Percentiles rank a stretch among this genome's conserved stretches.
Evolutionary conservation across 2,888 invertebrate genomes (phyloP).

Genomic region (Ormia ochracea): DNA sequence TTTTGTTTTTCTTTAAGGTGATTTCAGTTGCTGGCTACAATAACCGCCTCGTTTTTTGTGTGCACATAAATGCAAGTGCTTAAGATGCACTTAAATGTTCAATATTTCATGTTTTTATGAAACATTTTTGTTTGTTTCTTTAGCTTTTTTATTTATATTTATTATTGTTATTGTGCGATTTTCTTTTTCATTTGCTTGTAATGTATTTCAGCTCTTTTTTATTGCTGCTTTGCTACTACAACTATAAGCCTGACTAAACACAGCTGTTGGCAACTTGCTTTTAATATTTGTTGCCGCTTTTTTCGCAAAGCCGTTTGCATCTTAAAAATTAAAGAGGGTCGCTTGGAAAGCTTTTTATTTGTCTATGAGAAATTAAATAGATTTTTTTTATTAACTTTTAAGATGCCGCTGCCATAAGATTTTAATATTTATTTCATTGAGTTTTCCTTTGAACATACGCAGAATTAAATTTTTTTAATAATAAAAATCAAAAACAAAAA

Average conservation of each 20-base stretch:
- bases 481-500: not conserved
- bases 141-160: slow-evolving; percentile 4
- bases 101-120: slow-evolving; percentile 71
- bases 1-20: slow-evolving; percentile 22
- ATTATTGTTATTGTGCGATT: slow-evolving; percentile 40
- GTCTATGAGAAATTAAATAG: slow-evolving; percentile 19
- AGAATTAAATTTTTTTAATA: not conserved
- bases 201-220: slow-evolving; percentile 65
- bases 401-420: slow-evolving; percentile 10
- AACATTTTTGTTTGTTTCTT: slow-evolving; percentile 49
- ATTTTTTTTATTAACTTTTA: slow-evolving; percentile 11
- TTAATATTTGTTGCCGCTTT: slow-evolving; percentile 24
- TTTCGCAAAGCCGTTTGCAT: slow-evolving; percentile 7
- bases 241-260: slow-evolving; percentile 47
- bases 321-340: slow-evolving; percentile 41
- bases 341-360: slow-evolving; percentile 7
- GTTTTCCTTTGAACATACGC: not conserved
- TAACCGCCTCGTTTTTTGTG: slow-evolving; percentile 23
- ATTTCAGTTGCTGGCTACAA: slow-evolving; percentile 19
- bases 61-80: slow-evolving; percentile 68
- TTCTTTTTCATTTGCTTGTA: slow-evolving; percentile 58
- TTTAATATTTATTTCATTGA: not conserved
- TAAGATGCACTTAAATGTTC: slow-evolving; percentile 70
- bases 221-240: slow-evolving; percentile 48
- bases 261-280: slow-evolving; percentile 59